Percentiles rank a stretch among this genome's conserved stretches.
phyloP scores from a whole-genome alignment of 2,888 invertebrate genomes.

The Drosophila lacicola region DNA sequence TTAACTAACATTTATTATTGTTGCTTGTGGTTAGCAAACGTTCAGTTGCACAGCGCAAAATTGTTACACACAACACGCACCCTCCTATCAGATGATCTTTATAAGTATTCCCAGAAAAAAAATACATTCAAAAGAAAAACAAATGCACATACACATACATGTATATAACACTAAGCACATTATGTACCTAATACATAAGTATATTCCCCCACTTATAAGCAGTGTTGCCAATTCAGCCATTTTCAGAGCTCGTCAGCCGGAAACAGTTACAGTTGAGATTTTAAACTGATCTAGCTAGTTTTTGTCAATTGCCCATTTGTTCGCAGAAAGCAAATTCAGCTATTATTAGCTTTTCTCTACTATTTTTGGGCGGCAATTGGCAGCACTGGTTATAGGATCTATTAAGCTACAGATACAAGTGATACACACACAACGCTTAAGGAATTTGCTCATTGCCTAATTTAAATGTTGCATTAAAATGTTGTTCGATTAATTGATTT shows the following conservation, averaged over 20 bases:
- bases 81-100: background rate
- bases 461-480: conserved; percentile 5
- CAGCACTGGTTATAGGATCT: background rate
- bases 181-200: background rate
- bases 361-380: background rate
- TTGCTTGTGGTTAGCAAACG: conserved; percentile 41
- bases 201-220: background rate
- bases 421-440: conserved; percentile 27
- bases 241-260: too few species aligned
- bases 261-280: too few species aligned
- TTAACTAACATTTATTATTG: conserved; percentile 44
- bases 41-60: conserved; percentile 55
- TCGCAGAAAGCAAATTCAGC: too few species aligned
- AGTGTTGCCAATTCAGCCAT: too few species aligned
- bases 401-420: conserved; percentile 2
- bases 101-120: background rate
- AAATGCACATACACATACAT: background rate
- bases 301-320: too few species aligned
- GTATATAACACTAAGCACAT: background rate
- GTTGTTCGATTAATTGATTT: conserved; percentile 10
- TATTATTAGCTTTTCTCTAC: background rate
- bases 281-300: too few species aligned
- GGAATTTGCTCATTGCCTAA: conserved; percentile 13
- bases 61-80: conserved; percentile 39
- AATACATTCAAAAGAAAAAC: background rate